These are phyloP conservation scores for Colistium nudipinnis DNA, from an alignment of 2,113 vertebrate genomes.

Conservation along the genomic window DNA sequence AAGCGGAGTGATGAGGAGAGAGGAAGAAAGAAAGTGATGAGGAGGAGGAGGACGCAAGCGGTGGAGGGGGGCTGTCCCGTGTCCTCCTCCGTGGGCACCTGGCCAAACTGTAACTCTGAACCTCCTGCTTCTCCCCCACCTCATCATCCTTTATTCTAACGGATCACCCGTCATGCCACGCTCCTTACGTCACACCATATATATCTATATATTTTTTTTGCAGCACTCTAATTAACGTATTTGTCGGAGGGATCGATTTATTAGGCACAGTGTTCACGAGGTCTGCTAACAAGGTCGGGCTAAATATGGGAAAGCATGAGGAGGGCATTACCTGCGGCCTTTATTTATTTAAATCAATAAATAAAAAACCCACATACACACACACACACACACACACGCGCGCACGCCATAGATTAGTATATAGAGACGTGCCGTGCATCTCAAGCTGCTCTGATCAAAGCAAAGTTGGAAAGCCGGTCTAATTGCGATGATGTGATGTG, in stretches of 20 bases:
- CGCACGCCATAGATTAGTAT: constrained; percentile 44
- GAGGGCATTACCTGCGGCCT: too few species aligned
- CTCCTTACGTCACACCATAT: not conserved
- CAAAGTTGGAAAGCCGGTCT: constrained; percentile 53
- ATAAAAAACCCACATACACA: too few species aligned
- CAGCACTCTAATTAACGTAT: not conserved
- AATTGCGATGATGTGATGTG: constrained; percentile 62
- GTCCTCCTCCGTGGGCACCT: constrained; percentile 43
- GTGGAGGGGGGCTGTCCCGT: constrained; percentile 32
- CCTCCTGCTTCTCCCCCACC: constrained; percentile 20
- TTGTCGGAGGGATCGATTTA: constrained; percentile 12
- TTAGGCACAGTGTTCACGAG: constrained; percentile 1
- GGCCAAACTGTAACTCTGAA: constrained; percentile 58
- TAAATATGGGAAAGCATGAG: too few species aligned
- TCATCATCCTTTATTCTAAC: constrained; percentile 26
- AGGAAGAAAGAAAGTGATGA: not conserved
- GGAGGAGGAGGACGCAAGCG: not conserved
- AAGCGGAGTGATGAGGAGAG: not conserved
- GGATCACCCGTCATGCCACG: constrained; percentile 14
- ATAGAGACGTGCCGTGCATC: constrained; percentile 32
- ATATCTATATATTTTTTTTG: not conserved
- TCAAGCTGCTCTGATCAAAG: constrained; percentile 73
- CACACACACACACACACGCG: constrained; percentile 30
- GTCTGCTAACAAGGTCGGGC: constrained; percentile 12
- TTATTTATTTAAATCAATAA: too few species aligned